Conservation (phyloP, 2,888 invertebrate genomes). For the Polymixis lichenea region DNA sequence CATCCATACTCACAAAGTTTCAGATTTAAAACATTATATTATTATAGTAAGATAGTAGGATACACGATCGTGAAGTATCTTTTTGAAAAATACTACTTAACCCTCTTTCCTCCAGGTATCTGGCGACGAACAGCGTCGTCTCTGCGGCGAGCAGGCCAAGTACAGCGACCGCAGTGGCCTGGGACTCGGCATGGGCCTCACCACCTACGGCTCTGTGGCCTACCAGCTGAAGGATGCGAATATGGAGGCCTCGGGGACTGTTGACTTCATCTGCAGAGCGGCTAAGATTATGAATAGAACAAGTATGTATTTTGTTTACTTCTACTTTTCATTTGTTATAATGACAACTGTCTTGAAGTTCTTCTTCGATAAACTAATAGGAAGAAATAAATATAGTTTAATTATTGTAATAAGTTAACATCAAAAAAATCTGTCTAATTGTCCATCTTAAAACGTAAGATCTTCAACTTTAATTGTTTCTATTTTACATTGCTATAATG, state of each 20-base stretch:
- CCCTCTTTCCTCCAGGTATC: conserved; percentile 89
- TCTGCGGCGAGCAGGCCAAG: conserved; percentile 92
- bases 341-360: no score
- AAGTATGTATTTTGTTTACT: conserved; percentile 83
- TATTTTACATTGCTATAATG: neutral
- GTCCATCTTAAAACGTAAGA: neutral
- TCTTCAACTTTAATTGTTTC: neutral
- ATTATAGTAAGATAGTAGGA: no score
- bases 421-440: neutral
- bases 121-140: conserved; percentile 93
- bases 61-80: neutral
- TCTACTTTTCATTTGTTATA: neutral
- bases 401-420: neutral
- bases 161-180: conserved; percentile 88
- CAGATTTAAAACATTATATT: no score
- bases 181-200: conserved; percentile 87
- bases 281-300: conserved; percentile 94
- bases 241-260: conserved; percentile 93
- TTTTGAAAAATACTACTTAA: neutral
- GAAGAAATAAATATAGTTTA: neutral
- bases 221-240: conserved; percentile 95
- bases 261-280: conserved; percentile 94
- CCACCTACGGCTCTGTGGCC: conserved; percentile 94
- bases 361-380: neutral
- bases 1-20: no score